These are phyloP conservation scores for Acrossocheilus fasciatus DNA, from an alignment of 2,797 vertebrate species.

Conservation along the genomic window DNA sequence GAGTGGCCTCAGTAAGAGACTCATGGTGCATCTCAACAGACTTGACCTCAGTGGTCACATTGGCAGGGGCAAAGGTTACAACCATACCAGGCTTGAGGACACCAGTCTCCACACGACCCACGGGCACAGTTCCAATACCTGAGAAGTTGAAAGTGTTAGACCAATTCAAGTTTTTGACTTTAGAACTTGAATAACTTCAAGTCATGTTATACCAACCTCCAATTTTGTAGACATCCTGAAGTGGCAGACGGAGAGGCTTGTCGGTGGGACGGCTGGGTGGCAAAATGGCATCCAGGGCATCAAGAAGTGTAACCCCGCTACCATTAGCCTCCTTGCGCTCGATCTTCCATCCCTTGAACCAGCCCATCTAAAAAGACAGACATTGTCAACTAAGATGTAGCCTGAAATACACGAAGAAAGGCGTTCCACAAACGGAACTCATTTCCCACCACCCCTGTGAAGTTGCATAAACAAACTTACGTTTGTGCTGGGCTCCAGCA, in stretches of 20 bases:
- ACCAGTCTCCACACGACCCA: constrained; percentile 70
- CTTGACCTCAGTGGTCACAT: constrained; percentile 71
- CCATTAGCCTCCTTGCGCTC: constrained; percentile 70
- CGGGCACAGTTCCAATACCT: constrained; percentile 72
- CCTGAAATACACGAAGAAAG: rapidly evolving
- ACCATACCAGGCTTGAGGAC: constrained; percentile 68
- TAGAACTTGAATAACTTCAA: rapidly evolving
- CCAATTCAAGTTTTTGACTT: neutral
- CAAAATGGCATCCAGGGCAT: constrained; percentile 72
- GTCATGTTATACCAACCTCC: constrained; percentile 56
- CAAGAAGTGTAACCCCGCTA: constrained; percentile 65
- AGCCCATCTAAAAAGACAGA: constrained; percentile 66
- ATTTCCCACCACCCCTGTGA: rapidly evolving
- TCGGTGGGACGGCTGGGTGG: constrained; percentile 65
- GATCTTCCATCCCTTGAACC: constrained; percentile 75
- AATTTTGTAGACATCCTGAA: constrained; percentile 75
- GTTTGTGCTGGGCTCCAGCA: constrained; percentile 70
- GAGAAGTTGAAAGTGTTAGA: neutral
- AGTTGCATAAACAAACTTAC: constrained; percentile 45
- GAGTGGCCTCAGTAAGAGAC: constrained; percentile 66
- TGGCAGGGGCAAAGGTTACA: constrained; percentile 68
- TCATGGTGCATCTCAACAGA: constrained; percentile 73
- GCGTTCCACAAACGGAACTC: rapidly evolving
- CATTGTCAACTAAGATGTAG: neutral
- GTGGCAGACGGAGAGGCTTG: constrained; percentile 71